A percentile compares a stretch with the other conserved stretches of the same genome.
These are phyloP conservation scores for Lepidonotus clava DNA, from an alignment of 2,888 invertebrate species.

Conservation along the genomic window DNA sequence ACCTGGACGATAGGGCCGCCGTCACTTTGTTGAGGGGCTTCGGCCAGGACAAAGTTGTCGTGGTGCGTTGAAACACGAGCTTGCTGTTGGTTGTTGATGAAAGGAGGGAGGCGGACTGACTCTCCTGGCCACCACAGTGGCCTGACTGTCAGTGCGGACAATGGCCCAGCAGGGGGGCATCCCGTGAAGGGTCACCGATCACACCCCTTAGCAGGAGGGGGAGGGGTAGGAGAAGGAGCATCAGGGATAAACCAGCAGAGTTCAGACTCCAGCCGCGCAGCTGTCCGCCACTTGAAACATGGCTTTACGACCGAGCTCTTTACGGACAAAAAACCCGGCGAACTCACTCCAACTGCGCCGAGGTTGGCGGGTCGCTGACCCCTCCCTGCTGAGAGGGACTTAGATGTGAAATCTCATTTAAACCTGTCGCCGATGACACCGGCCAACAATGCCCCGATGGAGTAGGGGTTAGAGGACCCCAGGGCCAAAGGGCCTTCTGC, in stretches of 20 bases:
- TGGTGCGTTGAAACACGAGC: conserved; percentile 10
- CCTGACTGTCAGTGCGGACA: not conserved
- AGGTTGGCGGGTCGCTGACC: not conserved
- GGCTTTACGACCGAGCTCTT: not conserved
- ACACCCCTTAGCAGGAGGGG: not conserved
- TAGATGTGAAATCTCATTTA: conserved; percentile 25
- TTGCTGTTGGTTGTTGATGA: not conserved
- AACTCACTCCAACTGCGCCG: not conserved
- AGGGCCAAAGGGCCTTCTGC: not conserved
- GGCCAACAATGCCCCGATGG: not conserved
- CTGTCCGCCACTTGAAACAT: conserved; percentile 26
- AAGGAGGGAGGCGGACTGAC: not conserved
- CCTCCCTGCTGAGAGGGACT: not conserved
- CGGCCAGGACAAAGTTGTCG: conserved; percentile 29
- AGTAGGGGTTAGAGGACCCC: not conserved
- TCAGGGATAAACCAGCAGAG: not conserved
- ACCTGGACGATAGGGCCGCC: no score
- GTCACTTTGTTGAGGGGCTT: not conserved
- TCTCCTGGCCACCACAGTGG: not conserved
- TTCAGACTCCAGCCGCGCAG: not conserved
- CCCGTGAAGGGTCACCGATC: not conserved
- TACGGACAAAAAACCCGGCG: not conserved
- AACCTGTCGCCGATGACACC: not conserved
- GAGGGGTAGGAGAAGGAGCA: not conserved
- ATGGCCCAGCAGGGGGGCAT: not conserved